Evolutionary conservation across 1,140 invertebrate species (phyloP).

Genomic region (Ostrea denselamellosa): DNA sequence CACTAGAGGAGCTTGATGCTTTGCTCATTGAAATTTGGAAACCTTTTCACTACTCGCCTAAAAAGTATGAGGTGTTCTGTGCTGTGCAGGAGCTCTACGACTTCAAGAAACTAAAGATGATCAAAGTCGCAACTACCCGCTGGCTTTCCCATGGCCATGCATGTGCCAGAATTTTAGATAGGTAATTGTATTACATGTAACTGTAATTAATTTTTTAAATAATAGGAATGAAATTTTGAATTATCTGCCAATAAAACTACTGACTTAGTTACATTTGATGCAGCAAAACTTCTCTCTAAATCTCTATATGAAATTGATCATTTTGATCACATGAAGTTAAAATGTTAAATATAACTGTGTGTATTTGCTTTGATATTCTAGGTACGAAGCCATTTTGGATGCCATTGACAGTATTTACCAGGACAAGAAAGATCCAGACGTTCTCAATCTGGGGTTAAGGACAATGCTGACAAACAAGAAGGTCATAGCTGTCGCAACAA

Average conservation of each 20-base stretch:
- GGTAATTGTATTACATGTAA: neutral
- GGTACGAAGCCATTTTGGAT: neutral
- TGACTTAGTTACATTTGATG: neutral
- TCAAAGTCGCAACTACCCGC: constrained; percentile 41
- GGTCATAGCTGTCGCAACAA: too few relatives aligned
- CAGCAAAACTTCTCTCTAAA: neutral
- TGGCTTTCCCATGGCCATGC: constrained; percentile 51
- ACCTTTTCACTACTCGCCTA: constrained; percentile 45
- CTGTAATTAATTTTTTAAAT: neutral
- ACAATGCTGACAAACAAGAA: too few relatives aligned
- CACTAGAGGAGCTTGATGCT: constrained; percentile 45
- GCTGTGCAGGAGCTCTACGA: constrained; percentile 48
- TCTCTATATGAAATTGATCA: neutral
- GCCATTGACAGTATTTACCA: neutral
- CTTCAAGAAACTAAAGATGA: constrained; percentile 9
- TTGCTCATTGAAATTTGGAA: constrained; percentile 47
- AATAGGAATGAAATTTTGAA: too few relatives aligned
- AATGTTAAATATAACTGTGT: neutral
- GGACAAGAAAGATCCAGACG: constrained; percentile 3
- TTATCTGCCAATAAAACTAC: neutral
- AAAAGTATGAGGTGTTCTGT: constrained; percentile 48
- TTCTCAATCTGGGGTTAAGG: too few relatives aligned
- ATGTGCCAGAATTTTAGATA: neutral
- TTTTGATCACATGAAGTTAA: neutral
- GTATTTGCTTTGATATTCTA: neutral